A percentile compares a stretch with the other conserved stretches of the same genome.
phyloP scores from a whole-genome alignment of 2,888 invertebrate species.

The Priocnemis perturbator region DNA sequence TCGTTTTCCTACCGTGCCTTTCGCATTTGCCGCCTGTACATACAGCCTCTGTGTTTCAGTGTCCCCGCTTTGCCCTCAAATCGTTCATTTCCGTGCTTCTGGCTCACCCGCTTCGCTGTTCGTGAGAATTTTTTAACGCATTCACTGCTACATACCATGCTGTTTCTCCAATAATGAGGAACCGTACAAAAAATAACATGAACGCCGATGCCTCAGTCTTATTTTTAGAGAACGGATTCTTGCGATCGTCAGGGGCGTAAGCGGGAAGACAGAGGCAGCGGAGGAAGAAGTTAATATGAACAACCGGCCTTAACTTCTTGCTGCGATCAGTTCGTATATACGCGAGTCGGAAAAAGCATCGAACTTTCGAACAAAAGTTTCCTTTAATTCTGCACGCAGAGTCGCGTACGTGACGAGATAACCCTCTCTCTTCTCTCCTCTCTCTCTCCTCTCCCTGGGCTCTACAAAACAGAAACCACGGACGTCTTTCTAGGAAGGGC shows the following conservation, averaged over 20 bases:
- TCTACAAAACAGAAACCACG: conserved; percentile 38
- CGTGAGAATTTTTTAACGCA: too few relatives aligned
- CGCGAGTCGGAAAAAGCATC: conserved; percentile 9
- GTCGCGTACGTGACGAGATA: conserved; percentile 57
- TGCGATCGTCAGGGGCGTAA: too few relatives aligned
- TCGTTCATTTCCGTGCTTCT: too few relatives aligned
- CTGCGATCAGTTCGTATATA: not conserved
- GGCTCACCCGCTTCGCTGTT: too few relatives aligned
- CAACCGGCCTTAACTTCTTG: conserved; percentile 32
- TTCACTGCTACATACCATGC: too few relatives aligned
- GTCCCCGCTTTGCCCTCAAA: too few relatives aligned
- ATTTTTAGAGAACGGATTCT: too few relatives aligned
- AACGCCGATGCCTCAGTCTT: too few relatives aligned
- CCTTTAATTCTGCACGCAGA: conserved; percentile 50
- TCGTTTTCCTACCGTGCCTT: conserved; percentile 15
- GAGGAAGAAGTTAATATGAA: conserved; percentile 24
- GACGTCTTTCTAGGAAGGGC: conserved; percentile 37
- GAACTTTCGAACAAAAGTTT: conserved; percentile 48
- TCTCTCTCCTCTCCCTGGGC: too few relatives aligned
- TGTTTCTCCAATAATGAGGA: too few relatives aligned
- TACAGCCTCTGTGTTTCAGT: too few relatives aligned
- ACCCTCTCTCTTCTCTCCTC: conserved; percentile 28
- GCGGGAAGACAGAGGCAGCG: conserved; percentile 11
- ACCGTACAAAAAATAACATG: too few relatives aligned
- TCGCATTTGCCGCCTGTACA: conserved; percentile 7